Base-by-base conservation (phyloP, 2,113 vertebrate species). In the Oncorhynchus keta region DNA sequence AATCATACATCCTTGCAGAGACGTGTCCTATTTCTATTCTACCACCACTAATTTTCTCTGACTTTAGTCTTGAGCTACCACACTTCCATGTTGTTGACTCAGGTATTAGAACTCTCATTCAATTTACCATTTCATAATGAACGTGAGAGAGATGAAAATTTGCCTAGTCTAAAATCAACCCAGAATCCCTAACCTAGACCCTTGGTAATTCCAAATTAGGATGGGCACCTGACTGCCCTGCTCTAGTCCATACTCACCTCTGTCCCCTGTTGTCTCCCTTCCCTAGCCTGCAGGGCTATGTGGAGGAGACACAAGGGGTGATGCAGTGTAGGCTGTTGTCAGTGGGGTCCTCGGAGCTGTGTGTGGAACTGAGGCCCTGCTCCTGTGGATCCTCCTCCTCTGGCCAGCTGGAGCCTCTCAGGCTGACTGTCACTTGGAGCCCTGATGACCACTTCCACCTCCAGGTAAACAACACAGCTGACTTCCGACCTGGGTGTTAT, bases 311-410 rank as follows among this genome's bases (percentile, higher is more conserved):
- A 0, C 84, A 91, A 74, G 71, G 70, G 0, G 32, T 82, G 13
- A 88, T 88, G 75, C 86, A 91, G 76, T 81, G 86, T 76, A 86
- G 70, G 45, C 70, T 93, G 78, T 73, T 91, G 16, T 78, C 85
- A 11, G 51, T 88, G 74, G 86, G 49, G 75, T 86, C 84, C 16
- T 89, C 88, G 20, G 82, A 92, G 85, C 78, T 93, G 18, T 73
- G 71, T 18, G 48, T 94, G 59, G 91, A 92, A 80, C 81, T 93
- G 68, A 83, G 84, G 67, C 90, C 92, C 55, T 72, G 45, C 76
- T 69, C 51, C 45, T 20, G 8, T 57, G 32, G 24, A 16, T 0
- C 18, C 49, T 55, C 14, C 22, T 62, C 18, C 18, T 48, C 83
- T 70, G 76, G 39, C 26, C 76, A 89, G 26, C 81, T 92, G 28